phyloP scores from a whole-genome alignment of 2,888 invertebrate genomes.

The Scaptomyza polygonia region DNA sequence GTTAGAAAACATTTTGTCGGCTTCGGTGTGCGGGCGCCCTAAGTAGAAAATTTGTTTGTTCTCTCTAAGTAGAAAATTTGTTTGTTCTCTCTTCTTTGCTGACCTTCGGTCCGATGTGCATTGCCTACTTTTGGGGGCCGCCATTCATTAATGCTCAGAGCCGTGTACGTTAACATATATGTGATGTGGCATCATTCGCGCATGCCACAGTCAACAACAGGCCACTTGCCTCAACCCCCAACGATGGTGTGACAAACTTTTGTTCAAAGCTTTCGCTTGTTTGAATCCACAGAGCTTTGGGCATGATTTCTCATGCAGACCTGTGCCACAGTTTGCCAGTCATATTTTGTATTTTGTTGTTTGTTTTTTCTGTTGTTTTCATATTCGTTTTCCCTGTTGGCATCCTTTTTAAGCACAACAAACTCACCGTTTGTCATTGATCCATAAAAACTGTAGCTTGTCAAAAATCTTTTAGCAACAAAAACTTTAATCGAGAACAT shows the following conservation, averaged over 20 bases:
- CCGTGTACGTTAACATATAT: constrained; percentile 44
- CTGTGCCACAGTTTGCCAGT: constrained; percentile 31
- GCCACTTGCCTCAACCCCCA: neutral
- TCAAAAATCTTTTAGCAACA: constrained; percentile 14
- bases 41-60: too few relatives aligned
- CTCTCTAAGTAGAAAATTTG: constrained; percentile 4
- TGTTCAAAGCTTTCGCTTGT: constrained; percentile 34
- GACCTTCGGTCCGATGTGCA: constrained; percentile 20
- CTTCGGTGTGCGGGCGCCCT: too few relatives aligned
- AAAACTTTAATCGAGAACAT: constrained; percentile 9
- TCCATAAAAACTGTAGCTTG: neutral
- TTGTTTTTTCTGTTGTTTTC: too few relatives aligned
- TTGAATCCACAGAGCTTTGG: constrained; percentile 31
- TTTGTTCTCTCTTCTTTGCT: neutral
- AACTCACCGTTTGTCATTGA: too few relatives aligned
- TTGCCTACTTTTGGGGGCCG: constrained; percentile 24
- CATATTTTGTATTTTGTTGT: constrained; percentile 24
- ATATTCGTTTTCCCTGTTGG: constrained; percentile 1
- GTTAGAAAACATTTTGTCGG: too few relatives aligned
- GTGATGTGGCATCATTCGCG: constrained; percentile 34
- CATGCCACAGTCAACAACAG: constrained; percentile 7
- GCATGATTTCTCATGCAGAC: constrained; percentile 19
- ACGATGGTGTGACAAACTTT: constrained; percentile 26
- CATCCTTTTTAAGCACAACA: constrained; percentile 28
- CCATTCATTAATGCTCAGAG: constrained; percentile 26